phyloP scores from a whole-genome alignment of 1,140 invertebrate genomes.

The Scaptomyza montana region DNA sequence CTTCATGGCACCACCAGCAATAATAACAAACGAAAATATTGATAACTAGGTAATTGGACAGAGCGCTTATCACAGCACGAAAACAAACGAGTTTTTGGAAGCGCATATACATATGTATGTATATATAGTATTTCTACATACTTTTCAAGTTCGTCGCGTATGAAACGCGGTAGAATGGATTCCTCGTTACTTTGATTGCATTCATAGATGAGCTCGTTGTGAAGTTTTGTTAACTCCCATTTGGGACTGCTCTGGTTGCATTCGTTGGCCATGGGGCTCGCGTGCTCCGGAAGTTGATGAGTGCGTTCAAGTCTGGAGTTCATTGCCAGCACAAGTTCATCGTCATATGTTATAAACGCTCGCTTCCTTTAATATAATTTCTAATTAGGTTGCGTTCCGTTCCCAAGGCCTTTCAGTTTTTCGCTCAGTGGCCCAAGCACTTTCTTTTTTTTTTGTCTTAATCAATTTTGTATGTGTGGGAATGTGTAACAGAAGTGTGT shows the following conservation, averaged over 20 bases:
- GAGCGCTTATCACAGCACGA: slow-evolving; percentile 21
- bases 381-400: slow-evolving; percentile 57
- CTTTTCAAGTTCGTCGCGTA: slow-evolving; percentile 80
- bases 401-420: slow-evolving; percentile 57
- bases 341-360: slow-evolving; percentile 44
- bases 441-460: slow-evolving; percentile 62
- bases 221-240: slow-evolving; percentile 72
- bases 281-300: slow-evolving; percentile 50
- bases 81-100: slow-evolving; percentile 16
- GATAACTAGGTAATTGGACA: slow-evolving; percentile 32
- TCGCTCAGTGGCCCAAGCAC: slow-evolving; percentile 38
- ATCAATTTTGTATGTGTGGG: slow-evolving; percentile 58
- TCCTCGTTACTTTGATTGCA: slow-evolving; percentile 72
- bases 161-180: slow-evolving; percentile 66
- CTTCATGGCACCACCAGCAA: slow-evolving; percentile 7
- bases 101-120: not conserved
- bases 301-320: slow-evolving; percentile 67
- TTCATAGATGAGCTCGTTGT: slow-evolving; percentile 75
- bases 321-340: slow-evolving; percentile 73
- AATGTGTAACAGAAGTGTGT: slow-evolving; percentile 32
- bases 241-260: slow-evolving; percentile 65
- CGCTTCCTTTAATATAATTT: slow-evolving; percentile 22
- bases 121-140: slow-evolving; percentile 37
- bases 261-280: slow-evolving; percentile 67
- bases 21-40: slow-evolving; percentile 32